These are phyloP conservation scores for Brachyopa scutellaris DNA, from an alignment of 2,888 invertebrate species.

Conservation along the genomic window DNA sequence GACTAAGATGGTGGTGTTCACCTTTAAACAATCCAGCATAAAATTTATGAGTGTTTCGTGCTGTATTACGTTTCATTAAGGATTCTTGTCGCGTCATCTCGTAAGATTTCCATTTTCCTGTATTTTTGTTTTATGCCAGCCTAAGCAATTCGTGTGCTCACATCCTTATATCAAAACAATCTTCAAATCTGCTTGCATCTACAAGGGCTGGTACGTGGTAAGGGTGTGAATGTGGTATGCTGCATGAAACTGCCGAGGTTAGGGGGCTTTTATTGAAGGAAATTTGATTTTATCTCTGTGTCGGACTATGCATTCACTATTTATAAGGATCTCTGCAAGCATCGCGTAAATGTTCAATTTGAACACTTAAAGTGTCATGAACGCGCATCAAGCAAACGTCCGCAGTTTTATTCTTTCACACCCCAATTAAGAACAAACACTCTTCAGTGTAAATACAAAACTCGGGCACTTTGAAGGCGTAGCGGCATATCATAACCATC, in stretches of 20 bases:
- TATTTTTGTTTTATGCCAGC: slow-evolving; percentile 11
- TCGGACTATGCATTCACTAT: too few species aligned
- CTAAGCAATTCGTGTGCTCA: slow-evolving; percentile 12
- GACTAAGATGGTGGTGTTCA: slow-evolving; percentile 29
- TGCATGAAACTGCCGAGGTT: background rate
- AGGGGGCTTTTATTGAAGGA: background rate
- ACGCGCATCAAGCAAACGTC: background rate
- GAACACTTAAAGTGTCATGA: slow-evolving; percentile 47
- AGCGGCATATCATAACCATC: background rate
- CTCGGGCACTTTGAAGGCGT: background rate
- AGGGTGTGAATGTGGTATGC: slow-evolving; percentile 4
- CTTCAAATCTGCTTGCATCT: slow-evolving; percentile 45
- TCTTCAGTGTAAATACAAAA: slow-evolving; percentile 3
- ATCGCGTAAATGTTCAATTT: slow-evolving; percentile 46
- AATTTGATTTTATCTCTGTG: slow-evolving; percentile 44
- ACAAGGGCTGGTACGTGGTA: slow-evolving; percentile 7
- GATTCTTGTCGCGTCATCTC: slow-evolving; percentile 57
- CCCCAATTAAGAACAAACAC: slow-evolving; percentile 1
- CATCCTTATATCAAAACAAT: slow-evolving; percentile 45
- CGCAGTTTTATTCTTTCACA: background rate
- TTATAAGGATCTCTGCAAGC: too few species aligned
- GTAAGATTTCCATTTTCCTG: slow-evolving; percentile 38
- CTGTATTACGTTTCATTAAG: slow-evolving; percentile 61
- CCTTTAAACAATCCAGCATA: slow-evolving; percentile 22
- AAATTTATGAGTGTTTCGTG: slow-evolving; percentile 59